Evolutionary conservation across 2,113 vertebrate genomes (phyloP).

Genomic region (Sinocyclocheilus anshuiensis): DNA sequence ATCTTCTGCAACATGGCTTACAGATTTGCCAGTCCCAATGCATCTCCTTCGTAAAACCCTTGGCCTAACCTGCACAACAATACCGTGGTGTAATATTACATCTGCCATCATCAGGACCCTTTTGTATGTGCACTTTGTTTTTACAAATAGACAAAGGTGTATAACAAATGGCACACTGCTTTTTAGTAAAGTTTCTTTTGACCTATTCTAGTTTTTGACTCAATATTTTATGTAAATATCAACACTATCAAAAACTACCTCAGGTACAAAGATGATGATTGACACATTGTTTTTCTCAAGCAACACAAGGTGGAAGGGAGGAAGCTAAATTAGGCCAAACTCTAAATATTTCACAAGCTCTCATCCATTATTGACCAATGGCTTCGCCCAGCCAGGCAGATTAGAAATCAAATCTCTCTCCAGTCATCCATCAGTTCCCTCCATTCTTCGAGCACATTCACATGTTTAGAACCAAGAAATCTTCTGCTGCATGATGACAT

Average conservation of each 20-base stretch:
- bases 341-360: conserved; percentile 79
- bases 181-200: background rate
- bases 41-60: conserved; percentile 8
- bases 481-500: no score
- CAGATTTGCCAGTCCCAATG: background rate
- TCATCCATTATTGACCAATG: conserved; percentile 78
- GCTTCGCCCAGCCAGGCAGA: conserved; percentile 71
- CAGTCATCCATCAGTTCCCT: conserved; percentile 58
- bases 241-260: conserved; percentile 28
- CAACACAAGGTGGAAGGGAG: conserved; percentile 59
- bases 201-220: conserved; percentile 1
- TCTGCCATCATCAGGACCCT: conserved; percentile 4
- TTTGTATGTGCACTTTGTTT: background rate
- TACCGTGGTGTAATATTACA: conserved; percentile 45
- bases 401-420: conserved; percentile 74
- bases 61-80: conserved; percentile 17
- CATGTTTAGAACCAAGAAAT: background rate
- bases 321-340: conserved; percentile 75
- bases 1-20: background rate
- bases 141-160: background rate
- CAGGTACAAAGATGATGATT: conserved; percentile 30
- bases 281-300: conserved; percentile 55
- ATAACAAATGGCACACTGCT: background rate
- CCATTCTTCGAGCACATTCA: conserved; percentile 5
- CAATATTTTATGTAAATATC: background rate